Percentiles rank a stretch among this genome's conserved stretches.
Conservation (phyloP, 2,888 invertebrate genomes). For the Dugesia japonica region DNA sequence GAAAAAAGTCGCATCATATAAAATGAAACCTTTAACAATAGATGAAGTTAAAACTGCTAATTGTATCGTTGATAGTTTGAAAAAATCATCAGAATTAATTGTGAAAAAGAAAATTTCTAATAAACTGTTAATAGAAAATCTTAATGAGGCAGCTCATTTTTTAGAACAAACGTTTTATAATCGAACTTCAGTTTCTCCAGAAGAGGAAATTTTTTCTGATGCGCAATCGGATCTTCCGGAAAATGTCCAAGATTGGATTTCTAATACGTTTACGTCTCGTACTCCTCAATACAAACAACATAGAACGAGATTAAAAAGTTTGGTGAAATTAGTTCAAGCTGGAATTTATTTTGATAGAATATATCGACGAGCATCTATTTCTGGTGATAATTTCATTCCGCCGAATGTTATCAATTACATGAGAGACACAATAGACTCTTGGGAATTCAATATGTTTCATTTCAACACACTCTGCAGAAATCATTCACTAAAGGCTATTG, state of each 20-base stretch:
- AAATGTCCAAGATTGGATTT: conserved; percentile 33
- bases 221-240: conserved; percentile 29
- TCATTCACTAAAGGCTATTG: conserved; percentile 29
- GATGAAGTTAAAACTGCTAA: neutral
- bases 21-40: conserved; percentile 2
- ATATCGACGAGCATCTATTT: conserved; percentile 27
- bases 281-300: conserved; percentile 23
- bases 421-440: conserved; percentile 25
- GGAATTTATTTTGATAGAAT: conserved; percentile 31
- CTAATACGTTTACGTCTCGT: conserved; percentile 23
- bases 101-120: neutral
- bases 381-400: conserved; percentile 28
- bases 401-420: conserved; percentile 25
- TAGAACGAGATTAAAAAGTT: conserved; percentile 27
- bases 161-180: neutral
- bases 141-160: neutral
- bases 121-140: neutral
- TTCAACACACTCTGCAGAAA: conserved; percentile 29
- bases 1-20: neutral
- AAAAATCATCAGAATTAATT: neutral
- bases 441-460: conserved; percentile 32
- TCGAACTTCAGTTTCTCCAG: neutral
- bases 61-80: neutral
- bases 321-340: conserved; percentile 28
- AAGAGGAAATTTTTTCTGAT: conserved; percentile 30